Base-by-base conservation (phyloP, 1,140 invertebrate species). In the Vanessa atalanta region DNA sequence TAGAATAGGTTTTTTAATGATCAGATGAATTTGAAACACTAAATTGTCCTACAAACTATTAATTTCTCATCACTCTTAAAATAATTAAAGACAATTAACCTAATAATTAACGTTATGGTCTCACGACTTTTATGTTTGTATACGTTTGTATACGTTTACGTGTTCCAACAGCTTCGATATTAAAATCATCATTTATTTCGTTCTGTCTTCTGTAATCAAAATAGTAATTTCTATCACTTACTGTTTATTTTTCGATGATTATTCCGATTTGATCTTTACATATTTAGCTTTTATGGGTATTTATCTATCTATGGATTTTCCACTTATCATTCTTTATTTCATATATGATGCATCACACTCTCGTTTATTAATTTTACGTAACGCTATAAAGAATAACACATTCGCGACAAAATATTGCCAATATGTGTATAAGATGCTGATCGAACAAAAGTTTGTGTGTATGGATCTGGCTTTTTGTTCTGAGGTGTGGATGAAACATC, bases 221-320 rank as follows among this genome's bases (percentile, higher is more conserved):
- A 0, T 53, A 8, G 13, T 57, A 57, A 12, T 20, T 23, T 20
- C n/a, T 57, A 7, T 16, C 7, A 11, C 6, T 26, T 57, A 23
- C 20, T 23, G 53, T 57, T 57, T 23, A 57, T 57, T 57, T 23
- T 57, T 23, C 20, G 53, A 57, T n/a, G 20, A 20, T 53, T 23
- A 16, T 16, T 3, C 15, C 8, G 16, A 20, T 20, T 0, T 15
- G 48, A 26, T 12, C 23, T 20, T 26, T 13, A 65, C 20, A 20
- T 20, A 23, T 26, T 16, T 23, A 8, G 14, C 37, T 15, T 69
- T 65, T 47, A 55, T 43, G 47, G 53, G 53, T 65, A 16, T 47
- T 65, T 47, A 23, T 47, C 65, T 65, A 47, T 74, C 55, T 15
- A 55, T 75, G 16, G 43, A 15, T 9, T 61, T 66, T 66, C 57